Base-by-base conservation (phyloP, 2,113 vertebrate genomes). In the Pterophyllum scalare region DNA sequence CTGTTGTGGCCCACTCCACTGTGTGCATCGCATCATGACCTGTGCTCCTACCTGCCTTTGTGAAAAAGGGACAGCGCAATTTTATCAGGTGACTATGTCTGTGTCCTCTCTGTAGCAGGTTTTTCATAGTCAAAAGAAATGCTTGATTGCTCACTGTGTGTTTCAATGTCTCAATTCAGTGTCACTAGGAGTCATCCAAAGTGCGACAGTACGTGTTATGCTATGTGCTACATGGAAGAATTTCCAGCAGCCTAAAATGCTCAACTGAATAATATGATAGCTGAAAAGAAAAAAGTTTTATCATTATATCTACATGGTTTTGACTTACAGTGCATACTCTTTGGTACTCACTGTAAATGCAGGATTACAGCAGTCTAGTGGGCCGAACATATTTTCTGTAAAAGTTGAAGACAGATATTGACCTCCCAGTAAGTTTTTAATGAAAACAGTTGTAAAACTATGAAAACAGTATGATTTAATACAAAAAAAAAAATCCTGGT, bases 21-120 rank as follows among this genome's bases (percentile, higher is more conserved):
- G 75, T 87, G 87, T 78, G 86, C 77, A 84, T 82, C 77, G 61
- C 87, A 57, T 90, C 90, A 91, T 91, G 90, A 88, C 90, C 92
- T 81, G 82, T 82, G 82, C 62, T 61, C 78, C 78, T 90, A 87
- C 78, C 75, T 84, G 72, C 77, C 65, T 82, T 83, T 87, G 85
- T 80, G 74, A 64, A 85, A 67, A 75, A 60, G 28, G 64, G 62
- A 64, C 46, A 74, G 59, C 80, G 82, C 65, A 70, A 59, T 84
- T 85, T 89, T 59, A 70, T 65, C 59, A 72, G 70, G n/a, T 80
- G 38, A 62, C 15, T 80, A 56, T 62, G 31, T 87, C 26, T 83
- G 15, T 62, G 28, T 79, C n/a, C 11, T 35, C 57, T 79, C 40
- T 46, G 24, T 57, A 43, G 43, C 58, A 22, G 22, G 24, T 43